Base-by-base conservation (phyloP, 2,113 vertebrate species). In the Periophthalmus modestus region DNA sequence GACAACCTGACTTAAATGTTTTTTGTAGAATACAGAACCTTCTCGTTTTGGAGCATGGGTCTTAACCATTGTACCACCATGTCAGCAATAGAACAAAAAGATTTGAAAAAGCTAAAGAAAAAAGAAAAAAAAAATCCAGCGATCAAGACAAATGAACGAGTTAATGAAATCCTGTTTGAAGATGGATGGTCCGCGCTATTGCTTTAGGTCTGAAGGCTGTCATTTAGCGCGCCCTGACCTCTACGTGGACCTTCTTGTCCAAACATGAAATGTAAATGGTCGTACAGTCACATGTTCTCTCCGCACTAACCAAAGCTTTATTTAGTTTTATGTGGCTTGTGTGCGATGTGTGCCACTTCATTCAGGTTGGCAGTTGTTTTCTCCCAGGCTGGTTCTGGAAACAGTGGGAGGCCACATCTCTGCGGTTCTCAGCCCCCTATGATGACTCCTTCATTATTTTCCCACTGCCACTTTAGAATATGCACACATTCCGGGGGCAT, bases 381-480 rank as follows among this genome's bases (percentile, higher is more conserved):
- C 66, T 58, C 83, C 66, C 77, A 54, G 13, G 9, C 69, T 62
- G 73, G 69, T 78, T 74, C 68, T 21, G 72, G 78, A 72, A 79
- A 73, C 80, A 80, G 84, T 69, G 71, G 85, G 86, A 80, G 78
- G 70, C 75, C 83, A 19, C 21, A 13, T 82, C 78, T 80, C 69
- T 46, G 72, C 68, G 80, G 77, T 91, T 89, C 88, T 86, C 86
- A 88, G 78, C 82, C 87, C 86, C 85, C 88, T 83, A 39, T 75
- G 78, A 88, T 58, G 85, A 82, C 73, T 72, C 66, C 69, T 71
- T 82, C 82, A 89, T 92, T 91, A 89, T 88, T 91, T 91, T 87
- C 79, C 84, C 81, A 70, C 72, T 78, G 80, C 59, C 77, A 81
- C 86, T 85, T 85, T 16, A 75, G 70, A 77, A 80, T 80, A 83